phyloP scores from a whole-genome alignment of 2,797 vertebrate species.

The Orientallactaga sibirica region DNA sequence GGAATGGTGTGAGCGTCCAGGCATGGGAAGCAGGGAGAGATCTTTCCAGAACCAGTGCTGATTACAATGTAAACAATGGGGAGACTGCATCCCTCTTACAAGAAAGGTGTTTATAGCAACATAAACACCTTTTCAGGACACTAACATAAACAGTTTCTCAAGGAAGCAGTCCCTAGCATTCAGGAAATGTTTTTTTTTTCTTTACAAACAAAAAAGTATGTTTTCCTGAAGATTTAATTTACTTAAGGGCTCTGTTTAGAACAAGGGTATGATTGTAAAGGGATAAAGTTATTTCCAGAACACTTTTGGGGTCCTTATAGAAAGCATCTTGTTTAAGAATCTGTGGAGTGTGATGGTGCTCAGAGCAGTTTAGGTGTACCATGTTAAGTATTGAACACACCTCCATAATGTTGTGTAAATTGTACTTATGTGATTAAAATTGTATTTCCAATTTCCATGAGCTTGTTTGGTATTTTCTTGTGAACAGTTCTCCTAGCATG shows the following conservation, averaged over 20 bases:
- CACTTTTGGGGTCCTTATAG: constrained; percentile 56
- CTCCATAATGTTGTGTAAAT: constrained; percentile 47
- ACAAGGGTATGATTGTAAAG: constrained; percentile 75
- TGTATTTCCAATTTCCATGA: constrained; percentile 38
- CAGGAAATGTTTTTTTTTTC: constrained; percentile 77
- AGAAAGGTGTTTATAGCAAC: constrained; percentile 81
- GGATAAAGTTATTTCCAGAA: constrained; percentile 73
- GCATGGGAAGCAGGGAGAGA: constrained; percentile 41
- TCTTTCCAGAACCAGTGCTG: constrained; percentile 61
- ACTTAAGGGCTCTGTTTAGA: constrained; percentile 77
- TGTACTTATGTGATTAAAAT: constrained; percentile 47
- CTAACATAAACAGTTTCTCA: constrained; percentile 83
- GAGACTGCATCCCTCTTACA: constrained; percentile 54
- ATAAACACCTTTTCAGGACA: constrained; percentile 81
- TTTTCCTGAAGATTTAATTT: constrained; percentile 82
- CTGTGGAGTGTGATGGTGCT: constrained; percentile 5
- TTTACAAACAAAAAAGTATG: constrained; percentile 80
- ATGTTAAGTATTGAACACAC: background rate
- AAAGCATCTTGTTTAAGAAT: constrained; percentile 72
- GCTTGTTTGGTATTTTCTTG: constrained; percentile 53
- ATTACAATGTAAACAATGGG: constrained; percentile 79
- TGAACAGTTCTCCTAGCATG: constrained; percentile 27
- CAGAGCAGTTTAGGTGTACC: constrained; percentile 56
- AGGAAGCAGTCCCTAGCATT: constrained; percentile 79
- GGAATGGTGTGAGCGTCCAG: constrained; percentile 24